Evolutionary conservation across 92 coral and sea anemone genomes (phyloP), one percentile per base, ranked within the genome.

Genomic region (Phenganax subtilis): DNA sequence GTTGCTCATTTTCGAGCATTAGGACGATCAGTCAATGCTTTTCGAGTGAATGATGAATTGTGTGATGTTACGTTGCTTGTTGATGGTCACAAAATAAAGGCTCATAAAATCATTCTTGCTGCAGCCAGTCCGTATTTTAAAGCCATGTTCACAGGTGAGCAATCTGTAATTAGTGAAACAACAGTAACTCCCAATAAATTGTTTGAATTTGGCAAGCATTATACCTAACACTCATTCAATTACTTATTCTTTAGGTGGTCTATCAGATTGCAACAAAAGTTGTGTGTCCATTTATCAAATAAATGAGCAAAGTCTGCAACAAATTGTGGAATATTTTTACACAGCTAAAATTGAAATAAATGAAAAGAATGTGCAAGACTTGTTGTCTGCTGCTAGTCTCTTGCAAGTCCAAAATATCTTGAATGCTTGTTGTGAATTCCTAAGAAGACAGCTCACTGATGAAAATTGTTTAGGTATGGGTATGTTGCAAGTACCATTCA

Each of bases 81-180:
- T 0, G 99, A 97, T 0, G 72, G 79, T 27, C 80, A 84, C 12
- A 82, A 82, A 29, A 89, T 96, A 10, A 87, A 84, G 31, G 86
- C 97, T 2, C 99, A 96, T 69, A 96, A 89, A 80, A 93, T 92
- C 30, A 93, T 96, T 27, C 69, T 96, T 70, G 97, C 99, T 70
- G 91, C 97, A 14, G 82, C 87, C 75, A 96, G 99, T 74, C 97
- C 99, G 8, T 96, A 96, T 80, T 96, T 96, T 37, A 92, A 90
- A 70, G 99, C 99, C 7, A 96, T 96, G 99, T 96, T 96, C 84
- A 88, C 99, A 72, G 99, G 99, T 93, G 62, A 76, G 88, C 81
- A n/a, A 30, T 58, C 3, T 65, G 11, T 0, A 65, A 31, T 7
- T 20, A n/a, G 31, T 9, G 3, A 2, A 9, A 4, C 9, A 29